Evolutionary conservation across 2,113 vertebrate species (phyloP).

Genomic region (Rhinolophus sinicus): DNA sequence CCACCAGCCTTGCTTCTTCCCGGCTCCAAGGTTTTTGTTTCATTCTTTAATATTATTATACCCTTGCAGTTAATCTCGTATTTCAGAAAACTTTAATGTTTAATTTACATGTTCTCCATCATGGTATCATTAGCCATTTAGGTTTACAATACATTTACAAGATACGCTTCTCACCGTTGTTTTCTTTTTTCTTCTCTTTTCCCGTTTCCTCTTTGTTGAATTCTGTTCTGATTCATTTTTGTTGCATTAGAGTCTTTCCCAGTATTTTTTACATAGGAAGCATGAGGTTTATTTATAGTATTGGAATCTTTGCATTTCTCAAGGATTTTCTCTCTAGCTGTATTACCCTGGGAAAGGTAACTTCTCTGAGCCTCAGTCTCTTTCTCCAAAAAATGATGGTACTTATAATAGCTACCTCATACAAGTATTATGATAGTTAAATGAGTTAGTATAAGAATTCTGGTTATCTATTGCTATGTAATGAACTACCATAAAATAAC

Average conservation of each 20-base stretch:
- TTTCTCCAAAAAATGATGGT: neutral
- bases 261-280: neutral
- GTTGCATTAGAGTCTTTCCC: neutral
- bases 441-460: neutral
- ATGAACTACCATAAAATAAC: neutral
- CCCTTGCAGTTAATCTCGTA: neutral
- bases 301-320: neutral
- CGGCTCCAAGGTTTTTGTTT: neutral
- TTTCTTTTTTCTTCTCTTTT: neutral
- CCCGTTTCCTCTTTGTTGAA: neutral
- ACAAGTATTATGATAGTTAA: neutral
- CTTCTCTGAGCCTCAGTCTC: neutral
- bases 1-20: neutral
- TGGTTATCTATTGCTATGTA: neutral
- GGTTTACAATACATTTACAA: neutral
- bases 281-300: neutral
- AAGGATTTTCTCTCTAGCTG: neutral
- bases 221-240: neutral
- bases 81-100: conserved; percentile 7
- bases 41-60: neutral
- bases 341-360: neutral
- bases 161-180: neutral
- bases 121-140: neutral
- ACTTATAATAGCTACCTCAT: neutral
- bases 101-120: conserved; percentile 4